phyloP scores from a whole-genome alignment of 2,797 vertebrate species.

The Myripristis jacobus region DNA sequence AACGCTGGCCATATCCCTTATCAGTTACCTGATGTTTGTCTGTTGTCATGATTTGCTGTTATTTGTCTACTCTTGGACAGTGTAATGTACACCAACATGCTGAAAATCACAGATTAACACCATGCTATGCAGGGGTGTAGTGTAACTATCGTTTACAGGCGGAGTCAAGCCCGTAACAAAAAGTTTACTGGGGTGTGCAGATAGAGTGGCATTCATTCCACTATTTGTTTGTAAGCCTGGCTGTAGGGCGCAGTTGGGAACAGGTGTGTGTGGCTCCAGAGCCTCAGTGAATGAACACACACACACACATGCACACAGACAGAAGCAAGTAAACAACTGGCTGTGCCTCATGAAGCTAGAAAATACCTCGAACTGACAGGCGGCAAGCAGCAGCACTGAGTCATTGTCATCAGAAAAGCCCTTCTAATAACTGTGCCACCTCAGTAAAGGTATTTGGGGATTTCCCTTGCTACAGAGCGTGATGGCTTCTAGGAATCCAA shows the following conservation, averaged over 20 bases:
- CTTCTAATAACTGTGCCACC: conserved; percentile 31
- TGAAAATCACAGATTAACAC: conserved; percentile 23
- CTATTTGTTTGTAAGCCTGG: conserved; percentile 31
- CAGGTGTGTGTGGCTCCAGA: conserved; percentile 39
- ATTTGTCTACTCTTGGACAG: background rate
- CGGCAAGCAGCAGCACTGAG: conserved; percentile 53
- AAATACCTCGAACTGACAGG: conserved; percentile 70
- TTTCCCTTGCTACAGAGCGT: conserved; percentile 32
- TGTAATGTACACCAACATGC: background rate
- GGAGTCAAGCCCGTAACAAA: conserved; percentile 14
- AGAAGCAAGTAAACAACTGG: conserved; percentile 47
- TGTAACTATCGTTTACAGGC: conserved; percentile 17
- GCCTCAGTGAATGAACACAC: conserved; percentile 12
- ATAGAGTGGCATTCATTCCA: conserved; percentile 25
- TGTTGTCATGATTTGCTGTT: background rate
- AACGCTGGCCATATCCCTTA: too few species aligned
- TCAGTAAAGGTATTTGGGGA: conserved; percentile 51
- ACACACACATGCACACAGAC: conserved; percentile 20
- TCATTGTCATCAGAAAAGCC: conserved; percentile 62
- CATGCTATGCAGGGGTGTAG: conserved; percentile 29
- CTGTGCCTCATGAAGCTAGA: conserved; percentile 36
- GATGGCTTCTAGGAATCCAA: conserved; percentile 17
- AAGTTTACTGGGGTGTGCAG: conserved; percentile 15
- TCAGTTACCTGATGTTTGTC: too few species aligned
- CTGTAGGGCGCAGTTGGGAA: conserved; percentile 41